Conservation (phyloP, 2,113 vertebrate species). For the Chelonoidis abingdonii region DNA sequence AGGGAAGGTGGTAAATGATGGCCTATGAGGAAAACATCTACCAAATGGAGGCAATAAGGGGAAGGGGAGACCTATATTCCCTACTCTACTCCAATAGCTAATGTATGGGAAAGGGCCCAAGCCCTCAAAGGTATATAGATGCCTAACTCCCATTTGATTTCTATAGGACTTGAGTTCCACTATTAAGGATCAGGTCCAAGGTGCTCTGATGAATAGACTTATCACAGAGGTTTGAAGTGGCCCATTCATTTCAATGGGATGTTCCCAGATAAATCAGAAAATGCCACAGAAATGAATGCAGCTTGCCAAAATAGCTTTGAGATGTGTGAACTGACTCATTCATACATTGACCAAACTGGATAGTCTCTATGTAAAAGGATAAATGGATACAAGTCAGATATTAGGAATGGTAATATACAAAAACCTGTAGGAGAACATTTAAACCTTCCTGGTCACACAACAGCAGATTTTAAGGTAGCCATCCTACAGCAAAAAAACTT, state of each 20-base stretch:
- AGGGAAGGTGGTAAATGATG: background rate
- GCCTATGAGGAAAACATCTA: background rate
- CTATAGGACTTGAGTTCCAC: too few species aligned
- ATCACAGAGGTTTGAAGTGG: background rate
- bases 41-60: background rate
- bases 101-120: background rate
- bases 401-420: too few species aligned
- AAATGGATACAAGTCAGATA: too few species aligned
- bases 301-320: background rate
- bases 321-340: constrained; percentile 19
- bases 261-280: background rate
- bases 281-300: constrained; percentile 2
- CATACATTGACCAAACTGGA: too few species aligned
- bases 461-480: too few species aligned
- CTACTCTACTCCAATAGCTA: background rate
- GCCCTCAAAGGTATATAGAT: too few species aligned
- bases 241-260: background rate
- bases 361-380: too few species aligned
- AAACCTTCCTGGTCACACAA: too few species aligned
- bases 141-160: too few species aligned
- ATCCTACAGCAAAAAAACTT: too few species aligned
- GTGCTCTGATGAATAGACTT: background rate
- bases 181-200: too few species aligned
- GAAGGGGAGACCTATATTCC: background rate
- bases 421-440: too few species aligned